Evolutionary conservation across 2,797 vertebrate species (phyloP).

Genomic region (Lutjanus campechanus): DNA sequence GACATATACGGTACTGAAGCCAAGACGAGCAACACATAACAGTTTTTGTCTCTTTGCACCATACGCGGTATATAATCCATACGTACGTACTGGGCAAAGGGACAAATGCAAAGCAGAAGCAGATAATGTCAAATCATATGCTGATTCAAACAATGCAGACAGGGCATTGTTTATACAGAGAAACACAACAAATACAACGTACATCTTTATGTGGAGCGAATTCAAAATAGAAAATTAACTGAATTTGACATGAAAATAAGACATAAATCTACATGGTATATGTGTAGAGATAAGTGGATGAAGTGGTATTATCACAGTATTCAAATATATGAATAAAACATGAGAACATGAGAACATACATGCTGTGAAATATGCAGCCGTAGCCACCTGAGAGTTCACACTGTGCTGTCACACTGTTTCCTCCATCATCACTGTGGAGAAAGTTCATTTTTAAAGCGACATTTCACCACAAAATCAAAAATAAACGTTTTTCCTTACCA

Average conservation of each 20-base stretch:
- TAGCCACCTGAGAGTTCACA: conserved; percentile 44
- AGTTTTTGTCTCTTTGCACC: conserved; percentile 65
- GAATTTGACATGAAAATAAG: conserved; percentile 10
- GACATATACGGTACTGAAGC: conserved; percentile 75
- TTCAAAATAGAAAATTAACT: background rate
- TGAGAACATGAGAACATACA: conserved; percentile 35
- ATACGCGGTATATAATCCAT: conserved; percentile 11
- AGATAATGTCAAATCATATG: conserved; percentile 51
- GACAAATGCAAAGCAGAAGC: conserved; percentile 71
- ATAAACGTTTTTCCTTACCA: no score
- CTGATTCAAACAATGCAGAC: conserved; percentile 60
- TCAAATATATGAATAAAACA: conserved; percentile 1
- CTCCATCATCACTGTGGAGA: no score
- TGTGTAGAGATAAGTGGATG: conserved; percentile 9
- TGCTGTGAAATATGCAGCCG: conserved; percentile 45
- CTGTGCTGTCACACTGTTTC: background rate
- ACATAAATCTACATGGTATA: background rate
- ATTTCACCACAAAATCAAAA: no score
- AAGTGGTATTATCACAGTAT: background rate
- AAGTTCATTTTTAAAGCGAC: no score
- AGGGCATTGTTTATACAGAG: conserved; percentile 58
- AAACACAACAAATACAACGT: conserved; percentile 41
- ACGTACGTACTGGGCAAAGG: conserved; percentile 56
- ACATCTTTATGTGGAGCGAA: conserved; percentile 26
- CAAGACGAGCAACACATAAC: conserved; percentile 67